Base-by-base conservation (phyloP, 1,140 invertebrate species). In the Conus betulinus region DNA sequence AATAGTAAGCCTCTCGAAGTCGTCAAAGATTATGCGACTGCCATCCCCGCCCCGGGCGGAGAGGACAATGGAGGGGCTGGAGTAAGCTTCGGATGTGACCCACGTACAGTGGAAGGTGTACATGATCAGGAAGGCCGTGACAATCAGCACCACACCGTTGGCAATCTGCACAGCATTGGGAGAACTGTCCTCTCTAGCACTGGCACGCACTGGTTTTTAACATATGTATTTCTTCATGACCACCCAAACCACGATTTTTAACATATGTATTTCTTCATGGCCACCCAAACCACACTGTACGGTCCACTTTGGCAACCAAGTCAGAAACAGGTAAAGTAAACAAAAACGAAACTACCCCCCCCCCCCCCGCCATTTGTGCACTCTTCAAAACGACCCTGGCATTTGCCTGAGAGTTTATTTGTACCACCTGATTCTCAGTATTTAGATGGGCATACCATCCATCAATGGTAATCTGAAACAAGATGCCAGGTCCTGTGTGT, bases 1-100 rank as follows among this genome's bases (percentile, higher is more conserved):
- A 99, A 93, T 98, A 99, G 96, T 99, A 99, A 39, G 98, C 98
- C 96, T 99, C 99, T 92, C 99, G 97, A 99, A 99, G 96, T 99
- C 98, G 95, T 99, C 99, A 95, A 99, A 99, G 92, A 99, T 99
- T 94, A 99, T 99, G 84, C 98, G 96, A 7, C 98, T 98, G 23
- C 98, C 98, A 95, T 99, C 98, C 90, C 98, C 98, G 67, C 97
- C 97, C 82, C 98, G 96, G 25, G 98, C 98, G n/a, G 98, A 99
- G 20, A 99, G 96, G 53, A 99, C 99, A 94, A 99, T 99, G 91
- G 98, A 99, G 1, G 99, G 99, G 90, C 98, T 99, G 91, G 98
- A 99, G 96, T 99, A 99, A 5, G 99, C 99, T 96, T 99, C 98
- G 10, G 98, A 98, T n/a, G 99, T 99, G 3, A 99, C 99, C 99